Conservation (phyloP, 1,140 invertebrate species). For the Zophobas morio region DNA sequence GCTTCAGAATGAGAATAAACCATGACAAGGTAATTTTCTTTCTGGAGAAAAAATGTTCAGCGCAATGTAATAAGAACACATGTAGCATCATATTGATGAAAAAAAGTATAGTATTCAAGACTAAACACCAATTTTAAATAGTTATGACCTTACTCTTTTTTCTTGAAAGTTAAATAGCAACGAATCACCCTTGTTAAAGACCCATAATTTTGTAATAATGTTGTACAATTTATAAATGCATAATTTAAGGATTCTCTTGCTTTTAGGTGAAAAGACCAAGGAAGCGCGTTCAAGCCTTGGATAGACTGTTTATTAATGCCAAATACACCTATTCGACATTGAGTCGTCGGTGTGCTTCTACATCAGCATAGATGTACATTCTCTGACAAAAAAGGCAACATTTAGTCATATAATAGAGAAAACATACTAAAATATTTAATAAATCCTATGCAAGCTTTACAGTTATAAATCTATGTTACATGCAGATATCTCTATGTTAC, state of each 20-base stretch:
- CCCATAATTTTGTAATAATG: not conserved
- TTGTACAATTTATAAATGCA: not conserved
- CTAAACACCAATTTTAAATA: no score
- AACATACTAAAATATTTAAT: slow-evolving; percentile 63
- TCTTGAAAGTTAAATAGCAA: no score
- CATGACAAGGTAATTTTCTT: no score
- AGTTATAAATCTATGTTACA: slow-evolving; percentile 64
- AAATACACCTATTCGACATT: slow-evolving; percentile 35
- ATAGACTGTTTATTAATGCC: slow-evolving; percentile 49
- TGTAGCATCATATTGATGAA: no score
- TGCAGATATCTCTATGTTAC: slow-evolving; percentile 61
- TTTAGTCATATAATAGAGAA: slow-evolving; percentile 61
- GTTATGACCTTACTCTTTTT: no score
- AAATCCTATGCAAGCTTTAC: slow-evolving; percentile 63
- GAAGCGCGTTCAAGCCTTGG: slow-evolving; percentile 31
- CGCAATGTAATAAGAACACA: no score
- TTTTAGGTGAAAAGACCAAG: not conserved
- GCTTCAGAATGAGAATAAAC: no score
- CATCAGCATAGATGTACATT: slow-evolving; percentile 51
- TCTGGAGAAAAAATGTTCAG: no score
- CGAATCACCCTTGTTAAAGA: no score
- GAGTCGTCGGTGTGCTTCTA: slow-evolving; percentile 35
- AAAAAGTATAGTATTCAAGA: no score
- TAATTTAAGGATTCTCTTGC: no score
- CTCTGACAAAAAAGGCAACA: slow-evolving; percentile 63